Evolutionary conservation across 2,888 invertebrate genomes (phyloP).

Genomic region (Andrena marginata): DNA sequence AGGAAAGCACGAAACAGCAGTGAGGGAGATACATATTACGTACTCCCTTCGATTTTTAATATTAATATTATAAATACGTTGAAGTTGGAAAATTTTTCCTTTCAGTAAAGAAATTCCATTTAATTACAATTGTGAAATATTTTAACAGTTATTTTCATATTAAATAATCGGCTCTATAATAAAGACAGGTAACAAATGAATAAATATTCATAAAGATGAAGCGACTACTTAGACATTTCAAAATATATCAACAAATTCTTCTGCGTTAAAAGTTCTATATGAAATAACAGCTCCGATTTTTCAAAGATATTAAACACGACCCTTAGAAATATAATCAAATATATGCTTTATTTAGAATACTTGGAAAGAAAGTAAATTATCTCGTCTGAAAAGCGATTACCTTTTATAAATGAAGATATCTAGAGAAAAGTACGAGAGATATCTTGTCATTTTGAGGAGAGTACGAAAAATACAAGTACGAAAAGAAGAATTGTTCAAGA

Average conservation of each 20-base stretch:
- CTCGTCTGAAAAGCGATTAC: neutral
- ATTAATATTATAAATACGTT: neutral
- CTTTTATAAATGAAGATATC: slow-evolving; percentile 7
- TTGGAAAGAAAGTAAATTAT: slow-evolving; percentile 1
- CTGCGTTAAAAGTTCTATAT: neutral
- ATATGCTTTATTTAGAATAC: slow-evolving; percentile 10
- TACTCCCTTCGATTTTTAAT: neutral
- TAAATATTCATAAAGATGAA: neutral
- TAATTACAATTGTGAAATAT: too few species aligned
- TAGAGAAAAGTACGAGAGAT: neutral
- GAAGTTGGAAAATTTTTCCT: neutral
- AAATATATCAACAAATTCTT: slow-evolving; percentile 7
- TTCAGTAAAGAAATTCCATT: neutral
- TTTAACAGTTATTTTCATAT: neutral
- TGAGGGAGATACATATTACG: neutral
- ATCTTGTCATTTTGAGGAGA: neutral
- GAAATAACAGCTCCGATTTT: neutral
- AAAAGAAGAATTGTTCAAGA: slow-evolving; percentile 9
- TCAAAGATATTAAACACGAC: slow-evolving; percentile 4
- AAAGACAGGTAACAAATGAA: neutral
- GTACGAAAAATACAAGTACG: neutral
- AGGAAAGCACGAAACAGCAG: neutral
- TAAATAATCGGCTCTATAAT: neutral
- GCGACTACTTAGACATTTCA: neutral
- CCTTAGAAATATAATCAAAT: slow-evolving; percentile 2